Evolutionary conservation across 2,888 invertebrate genomes (phyloP).

Genomic region (Helleia helle): DNA sequence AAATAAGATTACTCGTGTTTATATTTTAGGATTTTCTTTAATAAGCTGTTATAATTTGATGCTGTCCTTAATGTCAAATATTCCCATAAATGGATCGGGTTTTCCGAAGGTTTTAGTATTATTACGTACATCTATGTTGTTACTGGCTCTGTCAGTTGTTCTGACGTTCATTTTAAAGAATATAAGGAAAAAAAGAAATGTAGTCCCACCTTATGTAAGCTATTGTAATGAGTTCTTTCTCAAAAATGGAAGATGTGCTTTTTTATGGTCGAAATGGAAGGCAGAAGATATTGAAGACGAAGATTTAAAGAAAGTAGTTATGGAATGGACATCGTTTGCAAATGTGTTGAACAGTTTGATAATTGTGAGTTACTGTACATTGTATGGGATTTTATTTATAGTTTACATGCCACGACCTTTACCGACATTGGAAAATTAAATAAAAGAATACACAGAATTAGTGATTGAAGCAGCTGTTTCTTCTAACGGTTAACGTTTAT

Average conservation of each 20-base stretch:
- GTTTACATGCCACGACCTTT: background rate
- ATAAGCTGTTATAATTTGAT: slow-evolving; percentile 30
- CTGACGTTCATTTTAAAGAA: slow-evolving; percentile 26
- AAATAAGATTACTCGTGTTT: slow-evolving; percentile 24
- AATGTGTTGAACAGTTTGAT: background rate
- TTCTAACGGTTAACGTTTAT: too few relatives aligned
- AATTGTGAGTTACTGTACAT: background rate
- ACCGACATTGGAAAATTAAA: background rate
- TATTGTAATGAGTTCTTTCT: slow-evolving; percentile 25
- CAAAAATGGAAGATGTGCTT: slow-evolving; percentile 19
- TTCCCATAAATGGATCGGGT: slow-evolving; percentile 28
- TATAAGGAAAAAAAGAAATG: slow-evolving; percentile 20
- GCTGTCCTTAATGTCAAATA: slow-evolving; percentile 20
- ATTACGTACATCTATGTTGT: slow-evolving; percentile 29
- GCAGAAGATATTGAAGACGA: slow-evolving; percentile 7
- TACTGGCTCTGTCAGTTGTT: slow-evolving; percentile 25
- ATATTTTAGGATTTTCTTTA: slow-evolving; percentile 29
- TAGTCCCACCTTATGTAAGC: slow-evolving; percentile 25
- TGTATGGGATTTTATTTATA: background rate
- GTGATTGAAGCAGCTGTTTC: too few relatives aligned
- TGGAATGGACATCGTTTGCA: background rate
- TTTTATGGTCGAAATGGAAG: slow-evolving; percentile 29
- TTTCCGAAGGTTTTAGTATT: slow-evolving; percentile 34
- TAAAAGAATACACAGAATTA: too few relatives aligned
- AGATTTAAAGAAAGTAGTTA: background rate